Conservation (phyloP, 2,797 vertebrate species). For the Falco novaeseelandiae region DNA sequence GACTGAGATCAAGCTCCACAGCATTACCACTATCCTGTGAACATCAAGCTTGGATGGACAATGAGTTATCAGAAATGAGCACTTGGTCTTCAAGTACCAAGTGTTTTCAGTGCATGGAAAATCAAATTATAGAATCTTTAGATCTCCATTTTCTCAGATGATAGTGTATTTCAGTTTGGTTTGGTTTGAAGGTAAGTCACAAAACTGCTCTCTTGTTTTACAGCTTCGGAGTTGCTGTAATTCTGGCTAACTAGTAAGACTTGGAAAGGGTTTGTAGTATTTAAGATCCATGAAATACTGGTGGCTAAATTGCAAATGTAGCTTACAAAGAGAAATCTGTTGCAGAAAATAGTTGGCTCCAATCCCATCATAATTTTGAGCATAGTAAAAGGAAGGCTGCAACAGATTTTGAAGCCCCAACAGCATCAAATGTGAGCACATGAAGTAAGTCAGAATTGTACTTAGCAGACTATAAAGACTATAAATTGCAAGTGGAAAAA, state of each 20-base stretch:
- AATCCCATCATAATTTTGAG: background rate
- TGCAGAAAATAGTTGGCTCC: background rate
- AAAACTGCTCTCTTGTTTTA: background rate
- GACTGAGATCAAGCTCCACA: background rate
- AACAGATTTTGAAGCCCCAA: background rate
- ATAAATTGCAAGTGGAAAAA: background rate
- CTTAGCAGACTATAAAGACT: background rate
- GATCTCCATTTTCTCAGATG: background rate
- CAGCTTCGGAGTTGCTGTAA: background rate
- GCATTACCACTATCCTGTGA: background rate
- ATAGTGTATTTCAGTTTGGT: background rate
- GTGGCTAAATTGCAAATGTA: background rate
- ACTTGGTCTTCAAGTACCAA: background rate
- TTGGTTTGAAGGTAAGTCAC: background rate
- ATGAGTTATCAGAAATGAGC: background rate
- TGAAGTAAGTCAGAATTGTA: background rate
- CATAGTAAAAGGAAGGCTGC: background rate
- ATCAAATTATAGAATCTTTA: background rate
- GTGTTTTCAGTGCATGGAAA: background rate
- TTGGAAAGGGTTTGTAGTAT: background rate
- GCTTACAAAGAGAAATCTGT: background rate
- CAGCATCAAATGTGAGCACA: background rate
- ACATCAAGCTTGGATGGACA: background rate
- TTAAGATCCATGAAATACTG: background rate
- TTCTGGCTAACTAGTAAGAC: background rate